These are phyloP conservation scores for Platalea minor DNA, from an alignment of 2,797 vertebrate genomes.

Conservation along the genomic window DNA sequence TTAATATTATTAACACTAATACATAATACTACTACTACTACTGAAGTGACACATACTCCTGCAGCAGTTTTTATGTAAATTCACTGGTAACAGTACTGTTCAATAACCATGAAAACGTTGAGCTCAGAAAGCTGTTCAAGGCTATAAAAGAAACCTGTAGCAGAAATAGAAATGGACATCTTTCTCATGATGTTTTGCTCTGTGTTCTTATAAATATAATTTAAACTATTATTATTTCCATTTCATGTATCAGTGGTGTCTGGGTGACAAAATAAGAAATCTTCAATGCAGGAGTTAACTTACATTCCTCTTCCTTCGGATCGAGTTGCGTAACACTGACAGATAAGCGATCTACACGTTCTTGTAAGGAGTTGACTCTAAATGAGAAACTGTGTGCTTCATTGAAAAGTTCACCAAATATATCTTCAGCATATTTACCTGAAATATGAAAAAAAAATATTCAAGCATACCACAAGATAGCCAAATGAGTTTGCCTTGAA, in stretches of 20 bases:
- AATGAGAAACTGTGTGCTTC: constrained; percentile 98
- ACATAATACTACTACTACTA: neutral
- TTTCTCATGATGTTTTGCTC: neutral
- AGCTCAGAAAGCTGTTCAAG: neutral
- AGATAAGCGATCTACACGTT: constrained; percentile 95
- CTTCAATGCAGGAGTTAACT: constrained; percentile 69
- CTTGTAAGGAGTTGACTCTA: constrained; percentile 96
- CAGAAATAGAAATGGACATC: neutral
- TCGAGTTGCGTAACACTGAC: constrained; percentile 97
- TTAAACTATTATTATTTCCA: neutral
- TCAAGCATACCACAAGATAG: neutral
- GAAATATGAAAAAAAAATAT: neutral
- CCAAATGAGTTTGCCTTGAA: neutral
- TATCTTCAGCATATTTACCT: constrained; percentile 99
- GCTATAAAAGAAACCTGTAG: neutral
- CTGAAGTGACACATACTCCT: neutral
- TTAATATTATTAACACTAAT: neutral
- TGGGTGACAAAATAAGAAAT: neutral
- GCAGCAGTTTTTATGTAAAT: neutral
- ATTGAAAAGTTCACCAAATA: constrained; percentile 98
- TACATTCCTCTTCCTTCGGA: constrained; percentile 97
- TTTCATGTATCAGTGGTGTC: neutral
- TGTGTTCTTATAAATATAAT: neutral
- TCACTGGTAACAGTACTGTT: neutral
- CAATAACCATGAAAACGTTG: neutral